A percentile compares a stretch with the other conserved stretches of the same genome.
Evolutionary conservation across 2,797 vertebrate species (phyloP).

Genomic region (Chaunax sp.): DNA sequence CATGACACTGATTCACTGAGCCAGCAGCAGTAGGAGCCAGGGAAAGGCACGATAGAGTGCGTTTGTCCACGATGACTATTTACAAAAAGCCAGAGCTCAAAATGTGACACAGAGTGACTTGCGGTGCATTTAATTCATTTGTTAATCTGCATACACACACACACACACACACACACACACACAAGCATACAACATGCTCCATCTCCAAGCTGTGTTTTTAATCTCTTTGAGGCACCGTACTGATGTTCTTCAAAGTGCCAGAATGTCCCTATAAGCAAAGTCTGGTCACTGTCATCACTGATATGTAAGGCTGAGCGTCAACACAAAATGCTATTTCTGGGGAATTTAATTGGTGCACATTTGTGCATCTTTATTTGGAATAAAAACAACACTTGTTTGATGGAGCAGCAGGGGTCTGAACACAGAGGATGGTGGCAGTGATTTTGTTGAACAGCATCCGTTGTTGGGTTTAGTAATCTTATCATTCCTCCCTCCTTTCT

Average conservation of each 20-base stretch:
- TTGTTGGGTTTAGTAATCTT: not conserved
- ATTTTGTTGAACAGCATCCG: not conserved
- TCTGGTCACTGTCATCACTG: slow-evolving; percentile 18
- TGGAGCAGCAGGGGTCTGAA: not conserved
- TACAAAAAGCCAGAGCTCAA: slow-evolving; percentile 38
- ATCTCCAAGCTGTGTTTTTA: slow-evolving; percentile 25
- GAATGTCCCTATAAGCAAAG: slow-evolving; percentile 2
- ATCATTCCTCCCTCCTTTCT: not conserved
- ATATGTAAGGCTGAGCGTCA: not conserved
- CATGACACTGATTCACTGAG: slow-evolving; percentile 66
- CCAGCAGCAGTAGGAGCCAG: slow-evolving; percentile 45
- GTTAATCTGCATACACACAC: slow-evolving; percentile 63
- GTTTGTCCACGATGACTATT: slow-evolving; percentile 36
- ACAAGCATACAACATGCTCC: slow-evolving; percentile 4
- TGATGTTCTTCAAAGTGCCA: slow-evolving; percentile 28
- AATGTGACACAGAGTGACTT: slow-evolving; percentile 53
- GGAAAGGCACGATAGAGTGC: slow-evolving; percentile 12
- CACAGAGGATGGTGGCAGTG: not conserved
- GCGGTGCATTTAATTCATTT: slow-evolving; percentile 71
- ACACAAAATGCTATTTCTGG: slow-evolving; percentile 6
- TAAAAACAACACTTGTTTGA: not conserved
- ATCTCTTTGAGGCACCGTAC: slow-evolving; percentile 20
- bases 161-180: slow-evolving; percentile 12
- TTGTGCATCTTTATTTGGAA: not conserved
- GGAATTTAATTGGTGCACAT: slow-evolving; percentile 1